Evolutionary conservation across 2,888 invertebrate genomes (phyloP).

Genomic region (Deilephila elpenor): DNA sequence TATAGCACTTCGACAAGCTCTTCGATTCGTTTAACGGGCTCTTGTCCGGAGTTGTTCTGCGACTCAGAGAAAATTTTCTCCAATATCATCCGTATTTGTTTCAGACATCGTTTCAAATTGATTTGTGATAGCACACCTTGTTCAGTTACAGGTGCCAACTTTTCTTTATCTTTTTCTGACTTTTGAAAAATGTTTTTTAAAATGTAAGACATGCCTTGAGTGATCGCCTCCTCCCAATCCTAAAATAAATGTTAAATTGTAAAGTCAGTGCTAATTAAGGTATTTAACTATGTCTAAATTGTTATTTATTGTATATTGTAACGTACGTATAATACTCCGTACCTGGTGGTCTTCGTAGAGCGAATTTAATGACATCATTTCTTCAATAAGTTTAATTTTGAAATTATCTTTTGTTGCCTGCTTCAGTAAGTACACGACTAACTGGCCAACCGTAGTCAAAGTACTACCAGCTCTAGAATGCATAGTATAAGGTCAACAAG

Average conservation of each 20-base stretch:
- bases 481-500: slow-evolving; percentile 6
- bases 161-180: slow-evolving; percentile 86
- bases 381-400: slow-evolving; percentile 69
- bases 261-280: background rate
- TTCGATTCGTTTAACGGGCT: slow-evolving; percentile 65
- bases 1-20: slow-evolving; percentile 76
- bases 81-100: slow-evolving; percentile 69
- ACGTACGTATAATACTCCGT: slow-evolving; percentile 38
- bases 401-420: slow-evolving; percentile 59
- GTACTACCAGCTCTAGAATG: slow-evolving; percentile 67
- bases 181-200: slow-evolving; percentile 86
- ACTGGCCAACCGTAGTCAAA: slow-evolving; percentile 62
- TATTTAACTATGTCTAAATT: background rate
- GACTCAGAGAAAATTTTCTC: slow-evolving; percentile 67
- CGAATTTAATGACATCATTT: slow-evolving; percentile 70
- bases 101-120: slow-evolving; percentile 75
- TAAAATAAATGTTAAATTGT: slow-evolving; percentile 57
- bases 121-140: slow-evolving; percentile 73
- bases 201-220: slow-evolving; percentile 87
- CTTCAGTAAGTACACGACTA: slow-evolving; percentile 63
- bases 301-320: slow-evolving; percentile 1
- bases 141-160: slow-evolving; percentile 80
- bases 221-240: slow-evolving; percentile 93
- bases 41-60: slow-evolving; percentile 42
- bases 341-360: slow-evolving; percentile 74